A percentile compares a stretch with the other conserved stretches of the same genome.
Evolutionary conservation across 2,797 vertebrate genomes (phyloP).

Genomic region (Acestrorhynchus altus): DNA sequence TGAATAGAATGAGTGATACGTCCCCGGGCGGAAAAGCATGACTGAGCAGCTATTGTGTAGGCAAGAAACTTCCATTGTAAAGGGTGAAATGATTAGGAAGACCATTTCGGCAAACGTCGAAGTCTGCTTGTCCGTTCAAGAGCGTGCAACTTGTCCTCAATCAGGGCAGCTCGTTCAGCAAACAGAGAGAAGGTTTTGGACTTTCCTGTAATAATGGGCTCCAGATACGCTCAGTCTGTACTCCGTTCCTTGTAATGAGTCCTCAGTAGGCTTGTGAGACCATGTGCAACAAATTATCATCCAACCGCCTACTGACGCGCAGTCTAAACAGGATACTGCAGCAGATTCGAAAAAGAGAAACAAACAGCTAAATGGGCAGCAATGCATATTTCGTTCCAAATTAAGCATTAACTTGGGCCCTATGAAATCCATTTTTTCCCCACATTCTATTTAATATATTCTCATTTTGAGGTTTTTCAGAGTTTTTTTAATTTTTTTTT

Average conservation of each 20-base stretch:
- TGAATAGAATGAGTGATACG: conserved; percentile 32
- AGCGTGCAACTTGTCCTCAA: not conserved
- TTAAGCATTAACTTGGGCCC: too few species aligned
- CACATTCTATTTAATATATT: too few species aligned
- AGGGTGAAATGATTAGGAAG: conserved; percentile 35
- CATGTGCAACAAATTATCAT: too few species aligned
- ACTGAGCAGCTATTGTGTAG: conserved; percentile 40
- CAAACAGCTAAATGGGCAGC: too few species aligned
- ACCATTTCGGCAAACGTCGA: conserved; percentile 23
- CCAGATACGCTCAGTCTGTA: not conserved
- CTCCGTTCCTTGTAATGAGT: not conserved
- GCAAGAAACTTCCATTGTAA: conserved; percentile 17
- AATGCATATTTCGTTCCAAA: too few species aligned
- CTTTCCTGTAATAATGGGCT: not conserved
- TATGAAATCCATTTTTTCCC: too few species aligned
- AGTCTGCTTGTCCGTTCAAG: conserved; percentile 17
- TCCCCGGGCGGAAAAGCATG: conserved; percentile 47
- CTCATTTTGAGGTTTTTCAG: too few species aligned
- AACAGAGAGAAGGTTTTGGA: not conserved
- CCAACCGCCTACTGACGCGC: too few species aligned
- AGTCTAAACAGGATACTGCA: too few species aligned
- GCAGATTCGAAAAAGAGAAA: too few species aligned
- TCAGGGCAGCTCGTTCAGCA: not conserved
- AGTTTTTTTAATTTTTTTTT: too few species aligned
- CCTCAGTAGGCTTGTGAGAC: not conserved